Conservation (phyloP, 2,797 vertebrate species). For the Lophius americanus region DNA sequence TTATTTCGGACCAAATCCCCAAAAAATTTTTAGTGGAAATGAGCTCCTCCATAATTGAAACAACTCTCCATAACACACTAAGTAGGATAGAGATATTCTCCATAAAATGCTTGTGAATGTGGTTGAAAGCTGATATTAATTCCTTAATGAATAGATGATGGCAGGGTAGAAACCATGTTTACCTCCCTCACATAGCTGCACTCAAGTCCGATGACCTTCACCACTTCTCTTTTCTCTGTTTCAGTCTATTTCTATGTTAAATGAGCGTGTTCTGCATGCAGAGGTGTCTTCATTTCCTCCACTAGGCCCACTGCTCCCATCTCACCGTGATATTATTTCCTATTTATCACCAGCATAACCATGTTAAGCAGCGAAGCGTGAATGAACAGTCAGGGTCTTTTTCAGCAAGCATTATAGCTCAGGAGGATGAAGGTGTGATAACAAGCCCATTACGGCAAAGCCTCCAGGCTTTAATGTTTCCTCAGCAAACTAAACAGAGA, state of each 20-base stretch:
- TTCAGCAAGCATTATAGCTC: constrained; percentile 6
- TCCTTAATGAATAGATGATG: background rate
- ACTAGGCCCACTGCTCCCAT: background rate
- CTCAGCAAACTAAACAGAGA: constrained; percentile 26
- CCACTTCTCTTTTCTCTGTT: background rate
- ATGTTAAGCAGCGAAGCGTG: constrained; percentile 24
- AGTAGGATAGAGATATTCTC: too few relatives aligned
- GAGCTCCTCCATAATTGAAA: background rate
- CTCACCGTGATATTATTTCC: background rate
- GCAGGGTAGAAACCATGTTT: too few relatives aligned
- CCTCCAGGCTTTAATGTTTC: constrained; percentile 11
- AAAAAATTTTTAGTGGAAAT: background rate
- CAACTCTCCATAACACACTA: too few relatives aligned
- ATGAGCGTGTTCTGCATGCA: constrained; percentile 2
- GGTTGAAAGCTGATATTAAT: too few relatives aligned
- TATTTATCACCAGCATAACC: constrained; percentile 6
- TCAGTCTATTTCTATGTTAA: background rate
- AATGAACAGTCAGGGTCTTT: constrained; percentile 26
- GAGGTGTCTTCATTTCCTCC: constrained; percentile 12
- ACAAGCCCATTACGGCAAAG: constrained; percentile 54
- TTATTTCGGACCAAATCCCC: too few relatives aligned
- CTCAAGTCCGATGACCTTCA: constrained; percentile 23
- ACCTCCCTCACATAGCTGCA: constrained; percentile 8
- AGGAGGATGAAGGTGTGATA: constrained; percentile 22
- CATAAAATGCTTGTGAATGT: too few relatives aligned